These are phyloP conservation scores for Ailuropoda melanoleuca DNA, from an alignment of 2,113 vertebrate genomes.

Conservation along the genomic window DNA sequence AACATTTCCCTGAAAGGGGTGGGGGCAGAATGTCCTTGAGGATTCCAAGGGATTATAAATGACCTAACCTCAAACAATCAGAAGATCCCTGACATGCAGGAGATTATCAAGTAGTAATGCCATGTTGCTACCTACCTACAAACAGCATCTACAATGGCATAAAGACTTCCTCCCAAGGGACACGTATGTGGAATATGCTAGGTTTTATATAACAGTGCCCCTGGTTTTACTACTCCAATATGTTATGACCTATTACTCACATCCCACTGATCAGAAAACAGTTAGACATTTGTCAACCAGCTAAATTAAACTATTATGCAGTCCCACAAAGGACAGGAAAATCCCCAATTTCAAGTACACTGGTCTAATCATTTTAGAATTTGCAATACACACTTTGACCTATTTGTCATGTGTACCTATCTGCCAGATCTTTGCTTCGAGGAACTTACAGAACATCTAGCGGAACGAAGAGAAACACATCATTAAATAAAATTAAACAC, in stretches of 20 bases:
- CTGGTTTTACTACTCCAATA: background rate
- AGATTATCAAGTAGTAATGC: background rate
- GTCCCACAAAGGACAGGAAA: background rate
- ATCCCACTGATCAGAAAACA: constrained; percentile 57
- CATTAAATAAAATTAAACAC: constrained; percentile 10
- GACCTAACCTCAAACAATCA: background rate
- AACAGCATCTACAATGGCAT: background rate
- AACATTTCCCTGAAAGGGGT: background rate
- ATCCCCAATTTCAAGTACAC: background rate
- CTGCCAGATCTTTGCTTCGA: background rate
- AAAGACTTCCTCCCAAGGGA: background rate
- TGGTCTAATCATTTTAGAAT: background rate
- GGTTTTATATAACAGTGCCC: constrained; percentile 28
- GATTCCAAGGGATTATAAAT: background rate
- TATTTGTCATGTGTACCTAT: background rate
- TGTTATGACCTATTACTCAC: constrained; percentile 5
- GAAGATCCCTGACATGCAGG: rapidly evolving
- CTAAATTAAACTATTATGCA: background rate
- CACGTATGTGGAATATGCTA: background rate
- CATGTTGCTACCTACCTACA: background rate
- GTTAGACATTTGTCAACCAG: constrained; percentile 40
- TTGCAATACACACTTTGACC: background rate
- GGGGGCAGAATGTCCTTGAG: background rate
- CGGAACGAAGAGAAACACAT: background rate
- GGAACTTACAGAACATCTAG: background rate